Percentiles rank a stretch among this genome's conserved stretches.
These are phyloP conservation scores for Hippopotamyrus pictus DNA, from an alignment of 2,797 vertebrate genomes.

Conservation along the genomic window DNA sequence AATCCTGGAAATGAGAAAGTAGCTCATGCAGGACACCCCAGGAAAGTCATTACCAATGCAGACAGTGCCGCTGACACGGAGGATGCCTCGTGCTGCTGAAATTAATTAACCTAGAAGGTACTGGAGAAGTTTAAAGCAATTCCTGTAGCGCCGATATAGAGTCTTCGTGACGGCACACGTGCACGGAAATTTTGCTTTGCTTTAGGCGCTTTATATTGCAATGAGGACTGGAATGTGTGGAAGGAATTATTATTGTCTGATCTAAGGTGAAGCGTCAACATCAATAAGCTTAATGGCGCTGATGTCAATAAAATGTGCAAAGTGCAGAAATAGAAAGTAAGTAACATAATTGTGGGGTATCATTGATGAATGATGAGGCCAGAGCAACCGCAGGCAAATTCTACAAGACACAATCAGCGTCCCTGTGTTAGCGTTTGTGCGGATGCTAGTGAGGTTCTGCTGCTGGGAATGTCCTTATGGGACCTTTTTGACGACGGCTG, in stretches of 20 bases:
- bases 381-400: background rate
- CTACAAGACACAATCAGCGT: background rate
- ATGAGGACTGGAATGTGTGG: background rate
- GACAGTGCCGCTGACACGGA: background rate
- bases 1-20: slow-evolving; percentile 22
- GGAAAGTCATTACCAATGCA: slow-evolving; percentile 10
- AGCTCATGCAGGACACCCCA: background rate
- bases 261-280: background rate
- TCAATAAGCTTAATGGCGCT: background rate
- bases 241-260: slow-evolving; percentile 8
- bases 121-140: background rate
- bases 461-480: background rate
- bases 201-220: background rate
- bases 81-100: background rate
- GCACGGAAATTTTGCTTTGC: background rate
- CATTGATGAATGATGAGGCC: background rate
- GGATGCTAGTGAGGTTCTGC: background rate
- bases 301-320: background rate
- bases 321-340: background rate
- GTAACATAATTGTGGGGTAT: background rate
- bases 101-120: slow-evolving; percentile 15
- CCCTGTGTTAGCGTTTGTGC: background rate
- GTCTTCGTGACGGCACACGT: background rate
- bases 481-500: background rate
- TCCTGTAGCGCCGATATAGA: background rate